Evolutionary conservation across 2,797 vertebrate species (phyloP), one percentile per base, ranked within the genome.

Genomic region (Bradypus variegatus): DNA sequence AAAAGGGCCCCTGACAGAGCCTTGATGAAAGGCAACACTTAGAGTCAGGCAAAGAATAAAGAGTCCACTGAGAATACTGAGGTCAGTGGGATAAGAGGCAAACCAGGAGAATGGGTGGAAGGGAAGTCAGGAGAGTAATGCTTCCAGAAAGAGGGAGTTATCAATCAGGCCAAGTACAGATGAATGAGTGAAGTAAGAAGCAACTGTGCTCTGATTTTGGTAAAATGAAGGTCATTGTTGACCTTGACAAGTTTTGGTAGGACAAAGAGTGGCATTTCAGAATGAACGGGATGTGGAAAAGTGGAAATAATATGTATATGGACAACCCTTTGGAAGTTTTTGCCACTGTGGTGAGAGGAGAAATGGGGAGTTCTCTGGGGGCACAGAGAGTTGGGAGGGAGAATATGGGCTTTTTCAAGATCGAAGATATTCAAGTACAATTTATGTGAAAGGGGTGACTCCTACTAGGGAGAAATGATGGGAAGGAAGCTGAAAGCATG

Each of bases 291-390:
- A 58, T 8, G 31, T 5, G 50, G 60, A 7, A 2, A 33, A 64
- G 10, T 16, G 6, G 69, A 76, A 10, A 62, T 7, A 29, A 16
- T 36, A 10, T 12, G 12, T 41, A 8, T 55, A 3, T 0, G 3
- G 69, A 33, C 14, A 60, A 36, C 65, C 13, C 67, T 29, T 19
- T 77, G 38, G 23, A 85, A 13, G 69, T 53, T 31, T 45, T 60
- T 67, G 6, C 38, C 38, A 15, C 65, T 60, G 36, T 33, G 36
- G 7, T 55, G 31, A 62, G 27, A 73, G 16, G 70, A 89, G 23
- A 62, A 72, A 19, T 45, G 6, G 53, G 16, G 36, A 33, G 9
- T 72, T 84, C 16, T 64, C 33, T 38, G 45, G 36, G 36, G 45
- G 21, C 16, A 89, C 53, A 83, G 19, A 8, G 29, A 65, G 58